Evolutionary conservation across 2,888 invertebrate species (phyloP).

Genomic region (Platycnemis pennipes): DNA sequence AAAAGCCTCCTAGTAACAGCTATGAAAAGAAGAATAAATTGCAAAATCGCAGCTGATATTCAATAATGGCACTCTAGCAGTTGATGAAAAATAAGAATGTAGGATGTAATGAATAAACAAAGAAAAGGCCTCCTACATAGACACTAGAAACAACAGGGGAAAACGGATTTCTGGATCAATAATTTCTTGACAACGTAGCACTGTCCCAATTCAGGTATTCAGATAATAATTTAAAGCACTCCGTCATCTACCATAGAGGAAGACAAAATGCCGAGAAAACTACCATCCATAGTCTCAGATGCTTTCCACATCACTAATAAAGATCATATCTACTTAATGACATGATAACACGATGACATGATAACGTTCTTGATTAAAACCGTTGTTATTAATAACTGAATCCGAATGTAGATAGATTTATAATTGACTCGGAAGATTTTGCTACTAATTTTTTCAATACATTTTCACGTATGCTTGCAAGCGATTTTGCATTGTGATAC

Average conservation of each 20-base stretch:
- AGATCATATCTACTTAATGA: too few species aligned
- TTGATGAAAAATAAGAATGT: neutral
- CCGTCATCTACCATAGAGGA: neutral
- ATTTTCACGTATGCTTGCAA: too few species aligned
- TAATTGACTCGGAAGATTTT: too few species aligned
- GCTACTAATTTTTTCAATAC: too few species aligned
- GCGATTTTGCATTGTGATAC: too few species aligned
- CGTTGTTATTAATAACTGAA: too few species aligned
- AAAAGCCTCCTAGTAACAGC: neutral
- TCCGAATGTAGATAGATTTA: too few species aligned
- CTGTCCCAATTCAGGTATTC: neutral
- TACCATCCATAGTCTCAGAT: neutral
- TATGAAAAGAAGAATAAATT: neutral
- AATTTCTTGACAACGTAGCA: neutral
- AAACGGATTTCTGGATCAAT: neutral
- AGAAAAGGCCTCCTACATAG: too few species aligned
- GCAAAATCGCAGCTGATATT: neutral
- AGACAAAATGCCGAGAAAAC: neutral
- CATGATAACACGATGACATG: too few species aligned
- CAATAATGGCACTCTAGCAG: neutral
- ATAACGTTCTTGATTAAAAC: too few species aligned
- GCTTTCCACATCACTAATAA: too few species aligned
- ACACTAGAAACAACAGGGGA: neutral
- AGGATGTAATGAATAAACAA: neutral
- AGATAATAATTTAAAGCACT: neutral